Evolutionary conservation across 2,797 vertebrate genomes (phyloP), one percentile per base, ranked within the genome.

Genomic region (Liasis olivaceus): DNA sequence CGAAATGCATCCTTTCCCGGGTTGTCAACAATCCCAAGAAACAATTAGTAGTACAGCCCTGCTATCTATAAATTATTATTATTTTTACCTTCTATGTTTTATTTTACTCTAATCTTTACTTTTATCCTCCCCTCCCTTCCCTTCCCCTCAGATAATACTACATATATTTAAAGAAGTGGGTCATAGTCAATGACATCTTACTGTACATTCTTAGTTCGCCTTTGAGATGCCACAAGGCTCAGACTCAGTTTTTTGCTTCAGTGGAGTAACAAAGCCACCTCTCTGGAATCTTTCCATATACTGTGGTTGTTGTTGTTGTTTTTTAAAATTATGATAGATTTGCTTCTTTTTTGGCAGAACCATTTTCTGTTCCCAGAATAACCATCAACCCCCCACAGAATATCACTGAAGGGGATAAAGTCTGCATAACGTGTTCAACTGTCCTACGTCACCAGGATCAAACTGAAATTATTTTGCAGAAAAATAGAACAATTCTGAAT

Each of bases 391-490:
- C 98, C 0, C 2, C 88, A 0, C 90, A 54, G 7, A 88, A 94
- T 3, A 60, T 98, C 93, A 98, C 94, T 1, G 98, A 98, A 96
- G 98, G 98, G 90, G 95, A 97, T n/a, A 89, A 93, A 59, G 96
- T 98, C 64, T 11, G 91, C 2, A 95, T 98, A n/a, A 94, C 66
- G 20, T 98, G 98, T 92, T 97, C 95, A 17, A 96, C 97, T 0
- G 95, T 96, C 47, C 94, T 95, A 89, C 94, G 94, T 0, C 90
- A 1, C 7, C 85, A 91, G 88, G 87, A 0, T 85, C 93, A 14
- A 14, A 92, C 97, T 22, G 98, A 98, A 94, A 97, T 98, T 59
- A 97, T 98, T n/a, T 97, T 98, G 89, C 98, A 98, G 95, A 98
- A 96, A 92, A 97, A 97, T 95, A 97, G 87, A 94, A 88, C 8